Evolutionary conservation across 2,113 vertebrate species (phyloP).

Genomic region (Myotis brandtii): DNA sequence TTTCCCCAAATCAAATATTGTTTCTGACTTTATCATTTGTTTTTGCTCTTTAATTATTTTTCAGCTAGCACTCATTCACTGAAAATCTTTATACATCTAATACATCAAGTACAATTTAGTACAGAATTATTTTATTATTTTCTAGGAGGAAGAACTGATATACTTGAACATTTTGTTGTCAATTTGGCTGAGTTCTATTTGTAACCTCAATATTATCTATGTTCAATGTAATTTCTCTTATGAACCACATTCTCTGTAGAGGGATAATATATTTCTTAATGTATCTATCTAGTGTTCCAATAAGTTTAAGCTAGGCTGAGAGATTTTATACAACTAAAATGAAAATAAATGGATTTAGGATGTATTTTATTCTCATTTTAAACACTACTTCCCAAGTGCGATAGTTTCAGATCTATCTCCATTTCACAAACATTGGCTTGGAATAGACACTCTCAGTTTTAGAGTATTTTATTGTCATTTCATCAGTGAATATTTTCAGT

Average conservation of each 20-base stretch:
- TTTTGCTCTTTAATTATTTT: constrained; percentile 25
- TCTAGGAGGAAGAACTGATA: constrained; percentile 24
- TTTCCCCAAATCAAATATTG: constrained; percentile 36
- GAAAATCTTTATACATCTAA: not conserved
- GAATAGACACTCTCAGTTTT: not conserved
- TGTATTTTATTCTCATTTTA: constrained; percentile 50
- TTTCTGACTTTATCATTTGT: not conserved
- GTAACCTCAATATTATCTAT: constrained; percentile 25
- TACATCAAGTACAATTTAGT: not conserved
- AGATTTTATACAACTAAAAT: constrained; percentile 49
- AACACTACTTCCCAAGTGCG: not conserved
- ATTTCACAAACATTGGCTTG: not conserved
- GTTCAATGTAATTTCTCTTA: constrained; percentile 19
- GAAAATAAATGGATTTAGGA: constrained; percentile 40
- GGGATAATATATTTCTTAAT: not conserved
- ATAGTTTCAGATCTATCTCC: not conserved
- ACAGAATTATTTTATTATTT: constrained; percentile 34
- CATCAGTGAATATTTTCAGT: not conserved
- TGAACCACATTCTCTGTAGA: not conserved
- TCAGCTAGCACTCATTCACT: not conserved
- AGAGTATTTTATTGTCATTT: not conserved
- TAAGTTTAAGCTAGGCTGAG: constrained; percentile 7
- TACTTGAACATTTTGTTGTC: not conserved
- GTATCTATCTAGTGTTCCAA: not conserved
- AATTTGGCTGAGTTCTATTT: constrained; percentile 10